Percentiles rank a stretch among this genome's conserved stretches.
phyloP scores from a whole-genome alignment of 2,113 vertebrate species.

The Picathartes gymnocephalus region DNA sequence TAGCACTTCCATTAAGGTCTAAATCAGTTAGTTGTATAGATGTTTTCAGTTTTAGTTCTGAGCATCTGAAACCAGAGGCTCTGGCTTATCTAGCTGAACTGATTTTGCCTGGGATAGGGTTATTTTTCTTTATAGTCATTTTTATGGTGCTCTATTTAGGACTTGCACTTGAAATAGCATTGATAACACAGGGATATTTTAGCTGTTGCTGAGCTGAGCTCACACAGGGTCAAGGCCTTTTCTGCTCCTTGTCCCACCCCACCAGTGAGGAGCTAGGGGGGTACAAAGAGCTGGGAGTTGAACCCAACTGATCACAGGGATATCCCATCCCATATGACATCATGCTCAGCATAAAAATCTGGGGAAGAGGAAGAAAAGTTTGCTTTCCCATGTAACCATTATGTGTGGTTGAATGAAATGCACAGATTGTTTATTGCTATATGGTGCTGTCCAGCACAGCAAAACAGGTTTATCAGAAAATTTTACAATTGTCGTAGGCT shows the following conservation, averaged over 20 bases:
- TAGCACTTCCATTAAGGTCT: background rate
- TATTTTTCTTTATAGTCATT: background rate
- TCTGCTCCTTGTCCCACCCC: background rate
- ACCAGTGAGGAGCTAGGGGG: accelerated
- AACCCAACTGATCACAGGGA: background rate
- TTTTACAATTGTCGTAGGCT: background rate
- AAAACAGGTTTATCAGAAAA: background rate
- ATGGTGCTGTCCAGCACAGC: background rate
- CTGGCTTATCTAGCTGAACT: background rate
- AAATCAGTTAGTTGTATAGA: background rate
- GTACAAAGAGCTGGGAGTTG: background rate
- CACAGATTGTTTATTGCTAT: background rate
- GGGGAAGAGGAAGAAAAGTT: accelerated
- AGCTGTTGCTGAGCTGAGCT: background rate
- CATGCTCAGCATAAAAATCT: background rate
- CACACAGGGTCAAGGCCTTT: background rate
- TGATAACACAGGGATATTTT: background rate
- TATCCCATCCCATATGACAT: background rate
- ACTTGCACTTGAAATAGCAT: background rate
- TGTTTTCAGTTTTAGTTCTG: background rate
- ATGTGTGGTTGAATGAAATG: background rate
- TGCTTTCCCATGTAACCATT: background rate
- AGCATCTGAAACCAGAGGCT: background rate
- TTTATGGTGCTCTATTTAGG: background rate
- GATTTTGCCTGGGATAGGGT: background rate